phyloP scores from a whole-genome alignment of 2,888 invertebrate species.

The Alentia gelatinosa region DNA sequence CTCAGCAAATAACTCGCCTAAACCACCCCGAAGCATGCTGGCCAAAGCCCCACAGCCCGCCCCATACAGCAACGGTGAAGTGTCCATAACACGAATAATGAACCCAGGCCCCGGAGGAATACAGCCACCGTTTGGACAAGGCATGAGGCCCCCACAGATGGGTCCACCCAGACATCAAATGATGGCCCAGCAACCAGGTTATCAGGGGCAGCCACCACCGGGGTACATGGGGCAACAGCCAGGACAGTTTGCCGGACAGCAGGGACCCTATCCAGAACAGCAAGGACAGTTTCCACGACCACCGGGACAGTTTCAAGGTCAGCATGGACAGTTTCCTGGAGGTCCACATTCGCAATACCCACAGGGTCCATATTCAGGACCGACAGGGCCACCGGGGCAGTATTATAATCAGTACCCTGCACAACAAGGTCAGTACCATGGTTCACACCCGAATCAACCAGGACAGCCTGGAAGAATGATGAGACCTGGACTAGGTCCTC shows the following conservation, averaged over 20 bases:
- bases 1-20: not conserved
- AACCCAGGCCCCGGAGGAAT: slow-evolving; percentile 10
- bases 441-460: not conserved
- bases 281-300: not conserved
- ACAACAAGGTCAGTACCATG: slow-evolving; percentile 36
- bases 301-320: not conserved
- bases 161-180: not conserved
- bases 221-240: slow-evolving; percentile 27
- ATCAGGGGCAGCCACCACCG: not conserved
- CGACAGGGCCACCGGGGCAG: not conserved
- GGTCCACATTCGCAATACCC: not conserved
- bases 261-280: not conserved
- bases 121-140: not conserved
- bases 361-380: not conserved
- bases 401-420: not conserved
- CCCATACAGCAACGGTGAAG: not conserved
- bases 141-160: not conserved
- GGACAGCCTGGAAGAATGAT: slow-evolving; percentile 2
- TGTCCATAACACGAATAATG: not conserved
- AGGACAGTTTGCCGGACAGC: not conserved
- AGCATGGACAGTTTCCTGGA: slow-evolving; percentile 11
- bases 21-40: not conserved
- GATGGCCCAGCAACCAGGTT: not conserved
- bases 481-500: not conserved
- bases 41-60: slow-evolving; percentile 26